These are phyloP conservation scores for Coreoperca whiteheadi DNA, from an alignment of 2,113 vertebrate species.

Conservation along the genomic window DNA sequence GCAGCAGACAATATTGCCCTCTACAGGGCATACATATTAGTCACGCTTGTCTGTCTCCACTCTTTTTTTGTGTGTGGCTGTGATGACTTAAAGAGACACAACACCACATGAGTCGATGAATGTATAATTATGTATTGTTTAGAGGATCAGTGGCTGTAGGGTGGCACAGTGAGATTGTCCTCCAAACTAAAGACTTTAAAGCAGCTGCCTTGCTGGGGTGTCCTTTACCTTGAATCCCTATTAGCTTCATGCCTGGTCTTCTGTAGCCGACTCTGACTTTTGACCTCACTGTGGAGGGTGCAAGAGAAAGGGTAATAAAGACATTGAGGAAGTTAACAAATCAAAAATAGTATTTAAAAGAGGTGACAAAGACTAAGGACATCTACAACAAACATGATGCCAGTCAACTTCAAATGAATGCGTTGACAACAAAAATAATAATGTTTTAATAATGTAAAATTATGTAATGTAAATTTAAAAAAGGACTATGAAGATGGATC, in stretches of 20 bases:
- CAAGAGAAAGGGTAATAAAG: not conserved
- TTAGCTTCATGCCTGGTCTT: not conserved
- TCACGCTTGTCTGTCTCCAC: conserved; percentile 61
- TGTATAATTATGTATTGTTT: conserved; percentile 34
- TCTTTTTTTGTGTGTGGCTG: not conserved
- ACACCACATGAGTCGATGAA: conserved; percentile 18
- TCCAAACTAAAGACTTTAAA: conserved; percentile 5
- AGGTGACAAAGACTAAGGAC: not conserved
- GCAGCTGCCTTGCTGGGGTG: not conserved
- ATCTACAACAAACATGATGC: not conserved
- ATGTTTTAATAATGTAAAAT: conserved; percentile 17
- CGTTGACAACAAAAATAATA: conserved; percentile 24
- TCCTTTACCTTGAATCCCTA: conserved; percentile 3
- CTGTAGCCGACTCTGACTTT: conserved; percentile 2
- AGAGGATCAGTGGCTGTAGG: not conserved
- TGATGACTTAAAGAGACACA: conserved; percentile 38
- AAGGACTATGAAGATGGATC: conserved; percentile 5
- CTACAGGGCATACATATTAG: conserved; percentile 79
- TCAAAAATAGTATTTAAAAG: not conserved
- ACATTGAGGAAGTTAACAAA: not conserved
- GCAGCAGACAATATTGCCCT: conserved; percentile 81
- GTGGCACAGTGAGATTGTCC: not conserved
- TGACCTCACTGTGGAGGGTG: conserved; percentile 3
- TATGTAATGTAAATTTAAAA: not conserved
- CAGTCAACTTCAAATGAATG: conserved; percentile 4